Evolutionary conservation across 2,113 vertebrate species (phyloP), one percentile per base, ranked within the genome.

Genomic region (Brevimyrus niger): DNA sequence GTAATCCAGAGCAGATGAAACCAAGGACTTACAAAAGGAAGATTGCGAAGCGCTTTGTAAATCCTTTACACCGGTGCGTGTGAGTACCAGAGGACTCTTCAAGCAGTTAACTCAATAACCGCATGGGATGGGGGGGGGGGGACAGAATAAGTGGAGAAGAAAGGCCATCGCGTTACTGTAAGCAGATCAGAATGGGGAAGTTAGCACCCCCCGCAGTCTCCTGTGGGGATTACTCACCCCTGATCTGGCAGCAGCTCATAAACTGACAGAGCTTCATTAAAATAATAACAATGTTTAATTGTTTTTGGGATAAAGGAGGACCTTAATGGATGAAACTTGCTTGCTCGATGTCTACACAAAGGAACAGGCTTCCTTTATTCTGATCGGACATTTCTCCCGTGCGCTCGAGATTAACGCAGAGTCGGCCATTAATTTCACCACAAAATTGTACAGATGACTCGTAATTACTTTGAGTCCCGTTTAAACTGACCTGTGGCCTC

Each of bases 1-100:
- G 94, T 95, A 94, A 96, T 95, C 95, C 94, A 90, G 91, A 73
- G 86, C 91, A 90, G 92, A 92, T 83, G 90, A 94, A 93, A 92
- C 92, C 69, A 90, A 89, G 93, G 92, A 91, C 89, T 90, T 90
- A 91, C 83, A 85, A 90, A 92, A 91, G 92, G 91, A 93, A 95
- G 95, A 95, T 95, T 95, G 95, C 94, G 92, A 91, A 92, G 38
- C 90, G 94, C 93, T 95, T 95, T 95, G 94, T 91, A 91, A 94
- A 93, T 73, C 90, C 91, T 92, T 95, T 93, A 90, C 93, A 92
- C 91, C 91, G 88, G 92, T 93, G 92, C 92, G 91, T 90, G 89
- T 55, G 91, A 91, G 91, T 91, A 91, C 93, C 92, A 90, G 61
- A 87, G 91, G 91, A 91, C 93, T 94, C 92, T 94, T 92, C 50